Percentiles rank a stretch among this genome's conserved stretches.
phyloP scores from a whole-genome alignment of 2,888 invertebrate species.

The Leucophora obtusa region DNA sequence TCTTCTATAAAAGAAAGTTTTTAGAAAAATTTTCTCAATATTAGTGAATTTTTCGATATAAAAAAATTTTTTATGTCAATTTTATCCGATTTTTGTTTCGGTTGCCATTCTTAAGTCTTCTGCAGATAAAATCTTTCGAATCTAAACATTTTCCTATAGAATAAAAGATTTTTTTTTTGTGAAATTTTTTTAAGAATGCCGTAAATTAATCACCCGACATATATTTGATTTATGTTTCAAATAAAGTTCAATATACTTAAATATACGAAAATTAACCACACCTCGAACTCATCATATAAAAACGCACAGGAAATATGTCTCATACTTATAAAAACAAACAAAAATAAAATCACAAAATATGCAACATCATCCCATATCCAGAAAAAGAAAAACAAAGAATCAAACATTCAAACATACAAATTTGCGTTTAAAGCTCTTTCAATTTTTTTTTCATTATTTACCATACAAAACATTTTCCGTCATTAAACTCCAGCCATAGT shows the following conservation, averaged over 20 bases:
- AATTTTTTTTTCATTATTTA: constrained; percentile 24
- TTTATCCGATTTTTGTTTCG: no score
- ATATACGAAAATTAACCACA: constrained; percentile 44
- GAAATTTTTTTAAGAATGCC: no score
- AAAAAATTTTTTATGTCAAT: no score
- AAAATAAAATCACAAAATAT: constrained; percentile 7
- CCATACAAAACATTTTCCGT: constrained; percentile 39
- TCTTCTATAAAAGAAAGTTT: no score
- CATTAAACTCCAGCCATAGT: constrained; percentile 51
- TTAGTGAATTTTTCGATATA: no score
- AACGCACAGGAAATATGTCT: constrained; percentile 41
- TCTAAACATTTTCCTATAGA: no score
- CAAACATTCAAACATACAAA: constrained; percentile 54
- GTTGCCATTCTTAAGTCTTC: no score
- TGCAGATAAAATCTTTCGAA: no score
- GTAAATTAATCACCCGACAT: neutral
- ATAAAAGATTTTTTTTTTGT: no score
- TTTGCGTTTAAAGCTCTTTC: constrained; percentile 40
- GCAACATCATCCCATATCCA: constrained; percentile 42
- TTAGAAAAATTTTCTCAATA: no score
- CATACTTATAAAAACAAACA: constrained; percentile 11
- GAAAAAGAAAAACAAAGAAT: constrained; percentile 47
- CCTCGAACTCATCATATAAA: constrained; percentile 45
- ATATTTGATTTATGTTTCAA: neutral
- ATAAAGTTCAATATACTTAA: constrained; percentile 53